phyloP scores from a whole-genome alignment of 1,140 invertebrate genomes.

The Leucophenga varia region DNA sequence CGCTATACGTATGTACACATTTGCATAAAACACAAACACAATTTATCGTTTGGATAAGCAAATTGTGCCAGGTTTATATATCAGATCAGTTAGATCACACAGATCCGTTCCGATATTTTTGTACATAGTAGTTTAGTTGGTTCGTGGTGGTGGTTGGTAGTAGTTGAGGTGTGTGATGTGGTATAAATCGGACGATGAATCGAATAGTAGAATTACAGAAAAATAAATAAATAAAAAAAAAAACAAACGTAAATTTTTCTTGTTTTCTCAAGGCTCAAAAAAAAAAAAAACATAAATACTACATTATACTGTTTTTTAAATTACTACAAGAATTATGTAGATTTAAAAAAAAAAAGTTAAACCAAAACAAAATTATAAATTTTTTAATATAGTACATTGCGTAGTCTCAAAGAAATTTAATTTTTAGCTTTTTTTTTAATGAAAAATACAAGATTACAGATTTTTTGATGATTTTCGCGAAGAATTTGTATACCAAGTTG shows the following conservation, averaged over 20 bases:
- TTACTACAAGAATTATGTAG: too few species aligned
- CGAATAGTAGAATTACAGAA: slow-evolving; percentile 40
- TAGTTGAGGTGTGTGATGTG: too few species aligned
- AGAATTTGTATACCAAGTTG: slow-evolving; percentile 21
- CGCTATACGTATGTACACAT: too few species aligned
- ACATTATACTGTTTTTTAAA: too few species aligned
- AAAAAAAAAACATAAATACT: slow-evolving; percentile 19
- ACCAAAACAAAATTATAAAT: too few species aligned
- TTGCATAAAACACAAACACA: slow-evolving; percentile 7
- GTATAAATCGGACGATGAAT: slow-evolving; percentile 41
- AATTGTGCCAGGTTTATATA: too few species aligned
- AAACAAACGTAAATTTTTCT: slow-evolving; percentile 37
- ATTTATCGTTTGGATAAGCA: too few species aligned
- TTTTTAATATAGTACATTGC: background rate
- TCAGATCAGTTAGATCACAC: too few species aligned
- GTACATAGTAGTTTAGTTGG: slow-evolving; percentile 47
- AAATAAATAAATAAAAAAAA: slow-evolving; percentile 42
- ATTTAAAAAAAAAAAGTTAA: too few species aligned
- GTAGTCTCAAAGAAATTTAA: background rate
- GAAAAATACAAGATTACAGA: too few species aligned
- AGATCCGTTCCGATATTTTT: too few species aligned
- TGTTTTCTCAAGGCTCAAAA: slow-evolving; percentile 13
- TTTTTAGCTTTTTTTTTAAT: too few species aligned
- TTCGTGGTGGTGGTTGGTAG: background rate
- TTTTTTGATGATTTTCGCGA: slow-evolving; percentile 52